Evolutionary conservation across 2,888 invertebrate species (phyloP).

Genomic region (Calephelis perditalis): DNA sequence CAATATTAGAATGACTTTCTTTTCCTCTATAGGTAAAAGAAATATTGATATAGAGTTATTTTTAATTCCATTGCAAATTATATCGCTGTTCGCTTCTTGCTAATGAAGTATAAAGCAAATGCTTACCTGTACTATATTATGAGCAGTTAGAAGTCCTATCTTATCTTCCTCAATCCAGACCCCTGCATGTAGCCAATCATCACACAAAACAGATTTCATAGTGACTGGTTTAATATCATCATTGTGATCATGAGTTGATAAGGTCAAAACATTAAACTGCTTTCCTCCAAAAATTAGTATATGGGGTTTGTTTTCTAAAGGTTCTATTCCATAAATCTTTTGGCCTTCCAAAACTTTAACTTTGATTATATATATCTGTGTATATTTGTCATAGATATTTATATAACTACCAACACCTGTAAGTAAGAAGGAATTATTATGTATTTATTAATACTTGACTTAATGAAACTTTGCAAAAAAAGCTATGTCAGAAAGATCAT

Average conservation of each 20-base stretch:
- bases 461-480: too few relatives aligned
- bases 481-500: too few relatives aligned
- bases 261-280: slow-evolving; percentile 55
- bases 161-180: slow-evolving; percentile 62
- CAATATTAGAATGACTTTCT: background rate
- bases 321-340: slow-evolving; percentile 78
- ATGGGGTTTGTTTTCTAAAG: slow-evolving; percentile 39
- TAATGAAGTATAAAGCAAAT: too few relatives aligned
- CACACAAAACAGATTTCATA: slow-evolving; percentile 47
- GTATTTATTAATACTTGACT: too few relatives aligned
- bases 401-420: slow-evolving; percentile 76
- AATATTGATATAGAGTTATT: too few relatives aligned
- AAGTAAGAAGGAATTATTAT: slow-evolving; percentile 29
- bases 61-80: too few relatives aligned
- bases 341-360: slow-evolving; percentile 57
- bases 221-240: slow-evolving; percentile 29
- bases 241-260: slow-evolving; percentile 21
- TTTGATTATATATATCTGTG: slow-evolving; percentile 37
- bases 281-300: slow-evolving; percentile 79
- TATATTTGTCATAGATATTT: slow-evolving; percentile 44
- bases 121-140: slow-evolving; percentile 78
- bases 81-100: too few relatives aligned
- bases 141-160: slow-evolving; percentile 80
- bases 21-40: too few relatives aligned
- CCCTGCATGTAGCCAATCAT: slow-evolving; percentile 83